Base-by-base conservation (phyloP, 2,888 invertebrate species). In the Diarsia mendica region DNA sequence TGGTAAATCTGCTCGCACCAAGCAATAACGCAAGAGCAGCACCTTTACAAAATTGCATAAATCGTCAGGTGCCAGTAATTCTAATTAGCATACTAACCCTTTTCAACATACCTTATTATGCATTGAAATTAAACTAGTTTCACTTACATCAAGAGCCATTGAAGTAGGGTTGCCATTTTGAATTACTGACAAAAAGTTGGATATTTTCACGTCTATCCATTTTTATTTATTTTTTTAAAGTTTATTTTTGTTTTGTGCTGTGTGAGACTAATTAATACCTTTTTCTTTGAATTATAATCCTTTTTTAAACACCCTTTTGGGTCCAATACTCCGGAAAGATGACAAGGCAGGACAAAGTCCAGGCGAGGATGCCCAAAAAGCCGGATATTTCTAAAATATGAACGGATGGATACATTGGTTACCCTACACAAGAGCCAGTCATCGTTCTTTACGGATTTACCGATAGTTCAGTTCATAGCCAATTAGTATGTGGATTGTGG, bases 61-160 rank as follows among this genome's bases (percentile, higher is more conserved):
- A 82, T 68, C 60, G 55, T 71, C 23, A 70, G 39, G 55, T 81
- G 67, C 55, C 28, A 48, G 51, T 44, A 60, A 51, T 66, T 75
- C 75, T 75, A 39, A 71, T 85, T 82, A 81, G 76, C 82, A 85
- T 82, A 81, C 70, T 81, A 58, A 81, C 82, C 85, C 85, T 85
- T 85, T 82, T 63, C 82, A 82, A 81, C 69, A 73, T 15, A 69
- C 61, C 75, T 80, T 73, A 80, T 84, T 81, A 80, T 84, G 69
- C 81, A 84, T 81, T 84, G 84, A 81, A 81, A 74, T 81, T 64
- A 60, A 84, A 81, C 81, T 63, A 80, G 81, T 81, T 80, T 74
- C 23, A 49, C 74, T 80, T 48, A 13, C 20, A 63, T 61, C 80
- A 68, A 80, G 58, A 73, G 61, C 39, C 65, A 61, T 67, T 44